phyloP scores from a whole-genome alignment of 2,888 invertebrate genomes.

The Sialis fuliginosa region DNA sequence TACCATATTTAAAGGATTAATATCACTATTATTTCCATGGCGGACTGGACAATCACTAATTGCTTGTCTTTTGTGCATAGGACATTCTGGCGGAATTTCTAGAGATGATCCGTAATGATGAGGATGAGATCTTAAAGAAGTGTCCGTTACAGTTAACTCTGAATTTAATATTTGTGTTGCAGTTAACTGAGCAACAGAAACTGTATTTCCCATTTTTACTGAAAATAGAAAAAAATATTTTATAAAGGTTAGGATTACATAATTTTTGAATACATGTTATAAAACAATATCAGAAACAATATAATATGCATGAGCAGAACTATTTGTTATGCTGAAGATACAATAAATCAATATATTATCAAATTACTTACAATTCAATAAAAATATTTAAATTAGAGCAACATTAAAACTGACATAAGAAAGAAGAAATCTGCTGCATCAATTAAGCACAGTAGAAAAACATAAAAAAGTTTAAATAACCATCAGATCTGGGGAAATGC shows the following conservation, averaged over 20 bases:
- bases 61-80: constrained; percentile 52
- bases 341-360: too few species aligned
- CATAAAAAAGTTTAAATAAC: too few species aligned
- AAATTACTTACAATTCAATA: too few species aligned
- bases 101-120: constrained; percentile 11
- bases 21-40: constrained; percentile 36
- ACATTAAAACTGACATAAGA: too few species aligned
- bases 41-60: constrained; percentile 56
- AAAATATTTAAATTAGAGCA: too few species aligned
- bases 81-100: constrained; percentile 62
- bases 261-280: neutral
- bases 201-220: constrained; percentile 37
- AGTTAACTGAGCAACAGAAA: constrained; percentile 34
- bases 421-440: too few species aligned
- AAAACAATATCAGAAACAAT: too few species aligned
- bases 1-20: constrained; percentile 77
- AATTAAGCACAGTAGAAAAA: too few species aligned
- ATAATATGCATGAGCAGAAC: too few species aligned
- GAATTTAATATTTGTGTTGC: constrained; percentile 31
- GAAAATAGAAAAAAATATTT: neutral
- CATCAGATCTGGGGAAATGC: too few species aligned
- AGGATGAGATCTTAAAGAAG: constrained; percentile 2
- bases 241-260: neutral
- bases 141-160: constrained; percentile 10
- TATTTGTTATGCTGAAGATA: too few species aligned